phyloP scores from a whole-genome alignment of 2,888 invertebrate species.

The Philhelius pedissequus region DNA sequence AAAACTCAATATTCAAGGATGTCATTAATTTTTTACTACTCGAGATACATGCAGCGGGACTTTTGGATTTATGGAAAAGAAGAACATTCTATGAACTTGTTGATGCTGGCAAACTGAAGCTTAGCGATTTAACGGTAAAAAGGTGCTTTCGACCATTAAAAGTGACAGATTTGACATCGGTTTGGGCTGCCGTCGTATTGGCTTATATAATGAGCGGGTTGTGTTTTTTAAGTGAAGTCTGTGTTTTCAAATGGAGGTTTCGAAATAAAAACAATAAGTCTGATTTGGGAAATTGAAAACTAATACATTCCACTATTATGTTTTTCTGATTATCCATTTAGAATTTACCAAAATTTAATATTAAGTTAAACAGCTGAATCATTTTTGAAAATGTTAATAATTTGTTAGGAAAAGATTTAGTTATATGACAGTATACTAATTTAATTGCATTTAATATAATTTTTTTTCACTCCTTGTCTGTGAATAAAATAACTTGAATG shows the following conservation, averaged over 20 bases:
- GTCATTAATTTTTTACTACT: slow-evolving; percentile 70
- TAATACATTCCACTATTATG: too few species aligned
- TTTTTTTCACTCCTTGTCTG: too few species aligned
- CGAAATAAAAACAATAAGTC: not conserved
- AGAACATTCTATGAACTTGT: slow-evolving; percentile 71
- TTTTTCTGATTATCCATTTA: too few species aligned
- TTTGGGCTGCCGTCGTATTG: slow-evolving; percentile 71
- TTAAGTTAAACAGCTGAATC: too few species aligned
- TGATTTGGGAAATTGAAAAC: too few species aligned
- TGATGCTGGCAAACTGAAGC: slow-evolving; percentile 69
- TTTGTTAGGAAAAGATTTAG: too few species aligned
- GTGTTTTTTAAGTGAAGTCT: slow-evolving; percentile 70
- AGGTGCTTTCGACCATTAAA: slow-evolving; percentile 71
- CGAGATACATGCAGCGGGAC: slow-evolving; percentile 70
- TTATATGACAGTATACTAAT: too few species aligned
- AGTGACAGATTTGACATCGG: slow-evolving; percentile 71
- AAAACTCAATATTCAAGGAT: slow-evolving; percentile 62
- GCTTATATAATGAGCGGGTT: slow-evolving; percentile 66
- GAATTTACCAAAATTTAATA: too few species aligned
- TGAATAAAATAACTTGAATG: too few species aligned
- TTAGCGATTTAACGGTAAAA: slow-evolving; percentile 70
- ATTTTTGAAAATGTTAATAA: too few species aligned
- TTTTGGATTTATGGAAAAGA: slow-evolving; percentile 69
- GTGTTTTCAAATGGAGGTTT: not conserved
- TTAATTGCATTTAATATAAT: too few species aligned